Evolutionary conservation across 1,140 invertebrate genomes (phyloP).

Genomic region (Prorops nasuta): DNA sequence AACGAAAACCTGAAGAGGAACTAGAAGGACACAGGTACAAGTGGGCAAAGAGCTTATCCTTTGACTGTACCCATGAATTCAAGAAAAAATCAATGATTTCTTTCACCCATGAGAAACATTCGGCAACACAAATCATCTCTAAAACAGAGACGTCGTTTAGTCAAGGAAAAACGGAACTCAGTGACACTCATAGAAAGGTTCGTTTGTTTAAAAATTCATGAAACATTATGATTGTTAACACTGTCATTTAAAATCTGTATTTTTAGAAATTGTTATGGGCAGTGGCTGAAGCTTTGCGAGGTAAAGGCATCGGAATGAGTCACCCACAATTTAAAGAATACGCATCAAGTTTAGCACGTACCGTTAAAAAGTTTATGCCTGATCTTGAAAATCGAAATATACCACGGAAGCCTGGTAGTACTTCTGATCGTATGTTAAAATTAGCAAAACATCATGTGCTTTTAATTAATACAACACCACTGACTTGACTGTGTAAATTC

Average conservation of each 20-base stretch:
- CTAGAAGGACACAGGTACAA: slow-evolving; percentile 54
- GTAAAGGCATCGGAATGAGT: slow-evolving; percentile 63
- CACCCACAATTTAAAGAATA: slow-evolving; percentile 66
- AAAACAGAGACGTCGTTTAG: slow-evolving; percentile 19
- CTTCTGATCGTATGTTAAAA: slow-evolving; percentile 60
- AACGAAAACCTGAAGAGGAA: slow-evolving; percentile 59
- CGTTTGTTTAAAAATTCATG: slow-evolving; percentile 1
- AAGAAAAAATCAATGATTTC: slow-evolving; percentile 24
- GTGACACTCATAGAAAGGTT: slow-evolving; percentile 66
- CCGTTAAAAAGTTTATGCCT: slow-evolving; percentile 58
- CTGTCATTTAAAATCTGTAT: slow-evolving; percentile 12
- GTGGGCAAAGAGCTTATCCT: slow-evolving; percentile 62
- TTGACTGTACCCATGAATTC: slow-evolving; percentile 50
- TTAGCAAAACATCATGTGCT: slow-evolving; percentile 64
- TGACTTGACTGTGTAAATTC: slow-evolving; percentile 18
- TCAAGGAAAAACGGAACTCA: slow-evolving; percentile 52
- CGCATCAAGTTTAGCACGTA: slow-evolving; percentile 59
- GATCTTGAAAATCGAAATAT: slow-evolving; percentile 47
- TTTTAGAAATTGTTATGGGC: slow-evolving; percentile 71
- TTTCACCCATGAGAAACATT: slow-evolving; percentile 32
- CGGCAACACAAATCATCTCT: slow-evolving; percentile 24
- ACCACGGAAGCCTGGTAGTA: slow-evolving; percentile 54
- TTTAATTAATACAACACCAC: slow-evolving; percentile 58
- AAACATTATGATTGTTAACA: background rate
- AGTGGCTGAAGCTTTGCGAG: slow-evolving; percentile 64